phyloP scores from a whole-genome alignment of 2,888 invertebrate species.

The Thecophora atra region DNA sequence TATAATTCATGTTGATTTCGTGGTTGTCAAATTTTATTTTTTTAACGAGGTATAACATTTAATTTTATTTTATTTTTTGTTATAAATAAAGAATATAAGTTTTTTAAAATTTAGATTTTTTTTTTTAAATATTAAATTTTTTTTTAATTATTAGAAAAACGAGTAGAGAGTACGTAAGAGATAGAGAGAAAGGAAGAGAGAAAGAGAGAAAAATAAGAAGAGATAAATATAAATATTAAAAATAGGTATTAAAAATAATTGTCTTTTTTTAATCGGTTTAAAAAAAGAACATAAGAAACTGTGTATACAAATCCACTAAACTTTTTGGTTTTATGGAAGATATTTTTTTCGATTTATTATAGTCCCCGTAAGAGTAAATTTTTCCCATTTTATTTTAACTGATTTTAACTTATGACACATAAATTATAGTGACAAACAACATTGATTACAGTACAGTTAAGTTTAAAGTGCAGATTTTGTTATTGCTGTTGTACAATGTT shows the following conservation, averaged over 20 bases:
- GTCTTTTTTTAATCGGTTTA: not conserved
- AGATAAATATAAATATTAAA: slow-evolving; percentile 26
- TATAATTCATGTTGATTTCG: too few relatives aligned
- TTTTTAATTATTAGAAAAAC: not conserved
- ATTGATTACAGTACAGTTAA: slow-evolving; percentile 3
- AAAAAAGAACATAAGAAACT: not conserved
- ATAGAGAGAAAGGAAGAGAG: slow-evolving; percentile 21
- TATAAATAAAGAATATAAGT: too few relatives aligned
- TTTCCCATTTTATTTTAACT: slow-evolving; percentile 12
- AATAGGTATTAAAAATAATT: slow-evolving; percentile 18
- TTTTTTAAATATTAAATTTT: slow-evolving; percentile 13
- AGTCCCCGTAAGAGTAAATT: too few relatives aligned
- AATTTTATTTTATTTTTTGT: slow-evolving; percentile 19
- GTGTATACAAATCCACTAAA: not conserved
- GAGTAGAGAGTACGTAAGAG: not conserved
- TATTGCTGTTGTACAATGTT: not conserved
- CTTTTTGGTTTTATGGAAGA: not conserved
- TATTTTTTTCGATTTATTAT: not conserved
- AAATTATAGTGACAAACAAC: slow-evolving; percentile 8
- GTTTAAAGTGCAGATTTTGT: not conserved
- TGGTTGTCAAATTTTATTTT: too few relatives aligned
- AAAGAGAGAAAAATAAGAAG: slow-evolving; percentile 26
- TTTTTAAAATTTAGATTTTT: slow-evolving; percentile 10
- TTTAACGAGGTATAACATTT: not conserved
- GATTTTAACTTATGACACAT: slow-evolving; percentile 29